Evolutionary conservation across 2,888 invertebrate species (phyloP), one percentile per base, ranked within the genome.

Genomic region (Epinotia brunnichana): DNA sequence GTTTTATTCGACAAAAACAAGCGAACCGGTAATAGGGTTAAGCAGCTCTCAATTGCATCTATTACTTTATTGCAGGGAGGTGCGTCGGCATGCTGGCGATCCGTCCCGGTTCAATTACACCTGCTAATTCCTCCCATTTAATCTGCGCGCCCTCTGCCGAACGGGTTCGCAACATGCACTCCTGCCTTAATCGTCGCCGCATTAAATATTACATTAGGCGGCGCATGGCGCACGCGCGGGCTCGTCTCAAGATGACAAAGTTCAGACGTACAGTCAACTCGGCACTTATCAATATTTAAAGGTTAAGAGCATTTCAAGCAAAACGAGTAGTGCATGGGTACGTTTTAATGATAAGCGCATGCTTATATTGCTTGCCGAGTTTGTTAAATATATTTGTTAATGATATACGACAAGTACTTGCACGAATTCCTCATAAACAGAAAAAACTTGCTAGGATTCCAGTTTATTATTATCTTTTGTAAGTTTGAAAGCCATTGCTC

Each of bases 131-230:
- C 72, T 57, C 39, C 66, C 68, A 68, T 63, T 62, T 69, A 63
- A 69, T 73, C 73, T 69, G 68, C 48, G 60, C 70, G 59, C 73
- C 62, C 67, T 48, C 57, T 41, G 56, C 62, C 44, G 62, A 56
- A 57, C 62, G 68, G 73, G 57, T 63, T 48, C 57, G 66, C 68
- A 68, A 68, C 73, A 73, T 73, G 73, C 73, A 73, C 73, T 73
- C 73, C 68, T 73, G 62, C 68, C 72, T 73, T 73, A 73, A 73
- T 73, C 73, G 73, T 73, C 73, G 62, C 73, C 68, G 73, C 73
- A 69, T 73, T 73, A 62, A 73, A 73, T 73, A 73, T 73, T 73
- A 68, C 73, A 73, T 73, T 69, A 73, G 68, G 17, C 68, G 57
- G 24, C 73, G 68, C 62, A 62, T 24, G 21, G 73, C 73, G 73